Percentiles rank a stretch among this genome's conserved stretches.
These are phyloP conservation scores for Sebastes steindachneri DNA, from an alignment of 2,797 vertebrate genomes.

Conservation along the genomic window DNA sequence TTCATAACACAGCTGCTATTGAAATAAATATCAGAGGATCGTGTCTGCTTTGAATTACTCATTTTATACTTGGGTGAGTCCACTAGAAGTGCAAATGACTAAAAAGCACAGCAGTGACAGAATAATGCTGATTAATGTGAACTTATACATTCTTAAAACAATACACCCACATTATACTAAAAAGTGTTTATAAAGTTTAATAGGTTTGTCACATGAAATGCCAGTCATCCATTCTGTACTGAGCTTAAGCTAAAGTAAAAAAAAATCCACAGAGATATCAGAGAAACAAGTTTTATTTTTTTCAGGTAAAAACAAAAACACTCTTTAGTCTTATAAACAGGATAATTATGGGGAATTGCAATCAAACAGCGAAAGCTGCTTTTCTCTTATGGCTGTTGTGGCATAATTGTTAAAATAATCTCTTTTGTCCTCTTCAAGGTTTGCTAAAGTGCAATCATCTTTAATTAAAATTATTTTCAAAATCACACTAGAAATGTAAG, in stretches of 20 bases:
- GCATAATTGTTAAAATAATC: not conserved
- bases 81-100: not conserved
- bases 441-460: not conserved
- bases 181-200: too few relatives aligned
- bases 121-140: not conserved
- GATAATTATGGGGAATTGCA: not conserved
- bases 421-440: not conserved
- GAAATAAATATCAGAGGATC: not conserved
- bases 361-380: too few relatives aligned
- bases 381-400: not conserved
- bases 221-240: too few relatives aligned
- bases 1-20: not conserved
- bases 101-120: not conserved
- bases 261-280: too few relatives aligned
- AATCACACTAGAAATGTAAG: not conserved
- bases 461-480: not conserved
- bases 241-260: too few relatives aligned
- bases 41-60: not conserved
- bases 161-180: too few relatives aligned
- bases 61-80: not conserved
- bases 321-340: not conserved
- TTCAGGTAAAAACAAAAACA: too few relatives aligned
- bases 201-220: too few relatives aligned
- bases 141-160: not conserved
- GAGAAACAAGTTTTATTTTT: too few relatives aligned